These are phyloP conservation scores for Cheilosia variabilis DNA, from an alignment of 2,888 invertebrate species.

Conservation along the genomic window DNA sequence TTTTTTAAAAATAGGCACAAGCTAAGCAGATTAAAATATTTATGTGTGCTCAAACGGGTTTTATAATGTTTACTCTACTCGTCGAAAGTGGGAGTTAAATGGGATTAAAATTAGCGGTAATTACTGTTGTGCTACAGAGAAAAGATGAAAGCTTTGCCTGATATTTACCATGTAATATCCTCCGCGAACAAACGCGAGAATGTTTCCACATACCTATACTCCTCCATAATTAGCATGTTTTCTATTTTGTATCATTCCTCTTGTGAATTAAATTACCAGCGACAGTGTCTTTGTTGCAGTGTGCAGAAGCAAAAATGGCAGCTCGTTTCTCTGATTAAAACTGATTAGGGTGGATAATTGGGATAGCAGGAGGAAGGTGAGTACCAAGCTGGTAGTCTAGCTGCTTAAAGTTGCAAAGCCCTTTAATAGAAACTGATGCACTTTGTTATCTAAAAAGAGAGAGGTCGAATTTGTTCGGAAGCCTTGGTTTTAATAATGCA, in stretches of 20 bases:
- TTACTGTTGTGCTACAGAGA: constrained; percentile 33
- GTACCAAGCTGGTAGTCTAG: no score
- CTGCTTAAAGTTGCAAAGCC: no score
- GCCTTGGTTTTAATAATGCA: no score
- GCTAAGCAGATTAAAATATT: constrained; percentile 4
- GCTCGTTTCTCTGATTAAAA: no score
- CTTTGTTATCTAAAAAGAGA: no score
- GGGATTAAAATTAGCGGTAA: constrained; percentile 50
- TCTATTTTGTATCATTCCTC: neutral
- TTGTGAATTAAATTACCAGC: neutral
- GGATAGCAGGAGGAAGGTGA: no score
- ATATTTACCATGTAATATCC: neutral
- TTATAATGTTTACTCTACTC: constrained; percentile 21
- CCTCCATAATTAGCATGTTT: neutral
- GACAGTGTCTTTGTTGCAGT: neutral
- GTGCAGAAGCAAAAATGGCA: no score
- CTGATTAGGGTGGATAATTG: no score
- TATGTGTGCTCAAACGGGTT: neutral
- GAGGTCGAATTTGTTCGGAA: no score
- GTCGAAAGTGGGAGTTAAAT: constrained; percentile 22
- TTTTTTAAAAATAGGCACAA: neutral
- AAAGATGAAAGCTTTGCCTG: constrained; percentile 9
- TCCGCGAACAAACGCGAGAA: neutral
- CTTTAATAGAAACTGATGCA: no score
- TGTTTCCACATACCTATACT: neutral